Conservation (phyloP, 92 coral and sea anemone species). For the Phenganax stokvisi region DNA sequence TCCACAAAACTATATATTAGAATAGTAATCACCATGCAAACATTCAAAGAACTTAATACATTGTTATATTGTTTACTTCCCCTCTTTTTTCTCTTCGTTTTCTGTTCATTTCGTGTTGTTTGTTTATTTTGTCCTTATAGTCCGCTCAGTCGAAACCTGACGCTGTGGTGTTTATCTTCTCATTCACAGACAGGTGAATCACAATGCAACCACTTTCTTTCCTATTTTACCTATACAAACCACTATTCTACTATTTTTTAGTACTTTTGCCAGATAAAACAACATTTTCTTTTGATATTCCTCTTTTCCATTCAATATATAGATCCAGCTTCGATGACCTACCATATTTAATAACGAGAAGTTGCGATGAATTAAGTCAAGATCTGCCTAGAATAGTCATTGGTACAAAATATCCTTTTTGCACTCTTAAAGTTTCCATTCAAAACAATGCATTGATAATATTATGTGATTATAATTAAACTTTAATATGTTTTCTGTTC, state of each 20-base stretch:
- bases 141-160: constrained; percentile 73
- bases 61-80: too few species aligned
- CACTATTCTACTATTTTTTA: too few species aligned
- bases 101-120: neutral
- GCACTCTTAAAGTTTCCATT: neutral
- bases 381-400: constrained; percentile 61
- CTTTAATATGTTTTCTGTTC: too few species aligned
- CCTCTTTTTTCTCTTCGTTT: too few species aligned
- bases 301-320: neutral
- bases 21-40: too few species aligned
- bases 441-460: too few species aligned
- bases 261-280: too few species aligned
- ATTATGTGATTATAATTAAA: too few species aligned
- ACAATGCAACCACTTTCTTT: neutral
- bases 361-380: constrained; percentile 51
- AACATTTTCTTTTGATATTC: too few species aligned
- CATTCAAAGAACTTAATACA: neutral
- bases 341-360: constrained; percentile 75
- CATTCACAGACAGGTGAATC: constrained; percentile 86
- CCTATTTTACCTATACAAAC: neutral
- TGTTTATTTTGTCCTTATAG: constrained; percentile 39
- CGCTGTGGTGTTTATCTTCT: constrained; percentile 86
- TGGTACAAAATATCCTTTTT: constrained; percentile 72
- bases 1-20: too few species aligned
- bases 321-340: constrained; percentile 87